Base-by-base conservation (phyloP, 2,888 invertebrate species). In the Capitulum mitella region DNA sequence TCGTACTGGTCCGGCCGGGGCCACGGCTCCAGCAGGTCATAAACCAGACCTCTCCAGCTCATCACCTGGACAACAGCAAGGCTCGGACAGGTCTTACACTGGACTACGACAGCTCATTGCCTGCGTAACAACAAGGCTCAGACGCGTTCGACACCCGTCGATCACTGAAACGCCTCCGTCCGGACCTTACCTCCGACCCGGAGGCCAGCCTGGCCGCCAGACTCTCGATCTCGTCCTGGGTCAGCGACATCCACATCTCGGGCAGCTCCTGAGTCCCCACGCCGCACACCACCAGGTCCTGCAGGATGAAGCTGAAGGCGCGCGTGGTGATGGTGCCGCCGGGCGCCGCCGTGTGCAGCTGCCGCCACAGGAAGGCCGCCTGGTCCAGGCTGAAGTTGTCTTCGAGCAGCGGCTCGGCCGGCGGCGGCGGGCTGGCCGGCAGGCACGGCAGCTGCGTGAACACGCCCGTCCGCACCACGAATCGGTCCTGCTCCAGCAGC, bases 231-330 rank as follows among this genome's bases (percentile, higher is more conserved):
- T 70, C 37, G 8, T n/a, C 34, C 70, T 70, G 70, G 5, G 70
- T 37, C 3, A 70, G 70, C 37, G 40, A 40, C 70, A 70, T 70
- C 70, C 70, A 70, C 22, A 70, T 37, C 40, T 34, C 70, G 34
- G 70, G 70, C 37, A 70, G 70, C 70, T 70, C 70, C 70, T 70
- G 70, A 3, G 70, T 70, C 37, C 70, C 70, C 1, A 70, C 70
- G 37, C 70, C 70, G 70, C 70, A 70, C 40, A 22, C 70, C 70
- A 70, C 70, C 70, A 70, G 34, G 70, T 70, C 70, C 40, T 70
- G 70, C 70, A 70, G 70, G 37, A 70, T 70, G 70, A 70, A 70
- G 70, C 70, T 22, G 70, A 70, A 70, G 70, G 70, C 70, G 37
- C 40, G 34, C 8, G 70, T 70, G 70, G 70, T 70, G 70, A 70